Base-by-base conservation (phyloP, 1,140 invertebrate genomes). In the Notospermus geniculatus region DNA sequence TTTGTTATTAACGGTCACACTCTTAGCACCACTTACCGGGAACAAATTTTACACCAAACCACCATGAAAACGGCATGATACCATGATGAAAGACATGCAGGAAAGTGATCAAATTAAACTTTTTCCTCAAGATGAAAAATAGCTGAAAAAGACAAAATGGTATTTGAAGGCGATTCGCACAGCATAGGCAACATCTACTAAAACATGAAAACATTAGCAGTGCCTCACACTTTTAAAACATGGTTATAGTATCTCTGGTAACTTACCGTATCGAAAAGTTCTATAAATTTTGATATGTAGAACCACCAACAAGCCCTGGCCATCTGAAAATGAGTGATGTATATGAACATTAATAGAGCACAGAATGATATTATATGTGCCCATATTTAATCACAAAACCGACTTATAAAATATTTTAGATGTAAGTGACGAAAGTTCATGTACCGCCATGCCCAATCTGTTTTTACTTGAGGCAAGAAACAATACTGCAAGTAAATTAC, bases 31-130 rank as follows among this genome's bases (percentile, higher is more conserved):
- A 58, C 52, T 43, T 84, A 90, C 90, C 93, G 74, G 92, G 91
- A n/a, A 92, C 92, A 82, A 95, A 96, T 77, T 95, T 94, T 63
- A 95, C 85, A n/a, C 93, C 93, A 87, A 94, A 92, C 93, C 94
- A 97, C 1, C 95, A 91, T 9, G 89, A 91, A 80, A 95, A 89
- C 11, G 94, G 93, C 93, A 97, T 96, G 71, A 92, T 88, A 55
- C 92, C 92, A 78, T 97, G 93, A 78, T 97, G 94, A 71, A 96
- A 94, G 58, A 97, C 93, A 82, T 97, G 94, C 22, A 97, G 85
- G 27, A 90, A 92, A 13, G 92, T 92, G 59, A 95, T 90, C 74
- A 97, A 93, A 77, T 91, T 88, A 77, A 89, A 91, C 85, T 97
- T 97, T 64, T 81, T 81, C 30, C 78, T 66, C 64, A 80, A 50